Evolutionary conservation across 2,113 vertebrate genomes (phyloP).

Genomic region (Cyprinodon brontotheroides): DNA sequence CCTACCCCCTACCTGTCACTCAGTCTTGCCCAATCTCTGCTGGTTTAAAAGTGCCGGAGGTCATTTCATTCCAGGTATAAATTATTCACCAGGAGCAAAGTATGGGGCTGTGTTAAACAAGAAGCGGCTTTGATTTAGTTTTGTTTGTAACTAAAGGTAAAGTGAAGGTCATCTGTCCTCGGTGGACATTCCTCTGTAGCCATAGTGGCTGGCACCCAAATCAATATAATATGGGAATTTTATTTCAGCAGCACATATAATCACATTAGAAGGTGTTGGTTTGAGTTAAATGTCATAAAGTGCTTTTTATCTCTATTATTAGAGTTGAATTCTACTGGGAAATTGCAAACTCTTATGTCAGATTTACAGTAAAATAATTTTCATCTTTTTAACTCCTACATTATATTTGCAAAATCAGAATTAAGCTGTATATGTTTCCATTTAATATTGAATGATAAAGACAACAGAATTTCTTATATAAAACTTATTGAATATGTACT

Average conservation of each 20-base stretch:
- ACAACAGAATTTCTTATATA: no score
- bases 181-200: slow-evolving; percentile 48
- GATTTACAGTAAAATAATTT: slow-evolving; percentile 4
- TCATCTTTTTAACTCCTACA: neutral
- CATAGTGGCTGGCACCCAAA: slow-evolving; percentile 38
- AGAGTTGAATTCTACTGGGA: neutral
- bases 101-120: slow-evolving; percentile 65
- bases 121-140: slow-evolving; percentile 73
- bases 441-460: neutral
- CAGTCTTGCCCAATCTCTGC: slow-evolving; percentile 27
- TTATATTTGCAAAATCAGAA: neutral
- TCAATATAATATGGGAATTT: slow-evolving; percentile 53
- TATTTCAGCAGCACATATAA: slow-evolving; percentile 29
- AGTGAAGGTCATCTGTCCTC: slow-evolving; percentile 69
- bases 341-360: neutral
- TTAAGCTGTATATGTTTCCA: slow-evolving; percentile 23
- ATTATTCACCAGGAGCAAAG: slow-evolving; percentile 72
- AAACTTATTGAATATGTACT: neutral
- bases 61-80: slow-evolving; percentile 70
- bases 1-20: slow-evolving; percentile 8
- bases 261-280: slow-evolving; percentile 15
- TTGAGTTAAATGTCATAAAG: slow-evolving; percentile 11
- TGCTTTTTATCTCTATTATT: slow-evolving; percentile 3
- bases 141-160: slow-evolving; percentile 56
- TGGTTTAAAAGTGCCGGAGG: slow-evolving; percentile 50